Evolutionary conservation across 2,888 invertebrate species (phyloP).

Genomic region (Caenorhabditis plicata): DNA sequence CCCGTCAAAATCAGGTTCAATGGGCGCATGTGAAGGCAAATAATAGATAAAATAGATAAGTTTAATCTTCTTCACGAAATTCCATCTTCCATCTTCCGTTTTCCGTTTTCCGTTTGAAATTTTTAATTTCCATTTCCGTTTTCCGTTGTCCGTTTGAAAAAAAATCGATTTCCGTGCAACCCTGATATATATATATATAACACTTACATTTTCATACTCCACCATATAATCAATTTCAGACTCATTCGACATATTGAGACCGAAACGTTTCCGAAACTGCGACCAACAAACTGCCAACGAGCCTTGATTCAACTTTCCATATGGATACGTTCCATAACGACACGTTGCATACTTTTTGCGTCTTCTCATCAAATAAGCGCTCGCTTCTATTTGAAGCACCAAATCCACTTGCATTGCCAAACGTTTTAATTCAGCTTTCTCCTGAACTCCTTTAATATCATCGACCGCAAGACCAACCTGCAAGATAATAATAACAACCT

Average conservation of each 20-base stretch:
- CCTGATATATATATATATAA: no score
- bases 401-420: constrained; percentile 62
- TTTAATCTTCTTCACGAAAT: no score
- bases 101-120: no score
- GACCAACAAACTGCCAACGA: constrained; percentile 15
- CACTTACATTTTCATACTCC: constrained; percentile 19
- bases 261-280: constrained; percentile 22
- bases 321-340: constrained; percentile 14
- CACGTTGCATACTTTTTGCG: constrained; percentile 15
- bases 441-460: constrained; percentile 70
- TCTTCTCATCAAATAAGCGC: constrained; percentile 25
- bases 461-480: constrained; percentile 69
- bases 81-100: no score
- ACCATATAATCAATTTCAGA: constrained; percentile 1
- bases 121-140: no score
- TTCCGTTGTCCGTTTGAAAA: no score
- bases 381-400: constrained; percentile 42
- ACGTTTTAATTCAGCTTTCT: constrained; percentile 68
- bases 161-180: no score
- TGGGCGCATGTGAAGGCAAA: no score
- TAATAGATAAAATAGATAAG: no score
- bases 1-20: no score
- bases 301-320: constrained; percentile 12
- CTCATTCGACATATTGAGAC: constrained; percentile 15
- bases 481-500: not conserved